Conservation (phyloP, 2,113 vertebrate genomes). For the Neomonachus schauinslandi region DNA sequence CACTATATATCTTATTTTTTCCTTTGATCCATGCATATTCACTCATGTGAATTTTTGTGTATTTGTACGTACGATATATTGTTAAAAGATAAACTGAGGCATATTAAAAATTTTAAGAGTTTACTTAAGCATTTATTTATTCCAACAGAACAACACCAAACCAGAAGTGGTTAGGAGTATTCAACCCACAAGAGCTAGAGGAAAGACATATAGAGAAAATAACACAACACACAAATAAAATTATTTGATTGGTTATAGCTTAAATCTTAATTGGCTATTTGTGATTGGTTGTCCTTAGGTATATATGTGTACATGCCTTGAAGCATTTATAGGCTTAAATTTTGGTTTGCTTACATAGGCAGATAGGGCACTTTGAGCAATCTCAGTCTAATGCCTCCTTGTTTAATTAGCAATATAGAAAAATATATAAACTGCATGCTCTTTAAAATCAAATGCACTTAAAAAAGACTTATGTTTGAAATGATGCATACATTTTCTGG, state of each 20-base stretch:
- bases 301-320: background rate
- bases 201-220: background rate
- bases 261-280: background rate
- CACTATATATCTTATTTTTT: background rate
- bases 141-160: background rate
- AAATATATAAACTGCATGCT: background rate
- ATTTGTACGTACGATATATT: background rate
- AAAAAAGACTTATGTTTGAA: background rate
- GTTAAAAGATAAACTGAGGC: background rate
- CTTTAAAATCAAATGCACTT: background rate
- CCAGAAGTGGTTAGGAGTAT: background rate
- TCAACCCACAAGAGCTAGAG: background rate
- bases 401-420: background rate
- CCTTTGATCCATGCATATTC: background rate
- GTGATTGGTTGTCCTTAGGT: background rate
- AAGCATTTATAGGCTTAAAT: background rate
- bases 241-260: background rate
- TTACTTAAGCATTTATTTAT: background rate
- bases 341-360: background rate
- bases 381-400: background rate
- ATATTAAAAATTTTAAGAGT: background rate
- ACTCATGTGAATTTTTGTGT: background rate
- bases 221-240: background rate
- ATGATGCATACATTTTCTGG: background rate
- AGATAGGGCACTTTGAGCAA: background rate